Evolutionary conservation across 2,797 vertebrate species (phyloP).

Genomic region (Cynodonichthys magdalenae): DNA sequence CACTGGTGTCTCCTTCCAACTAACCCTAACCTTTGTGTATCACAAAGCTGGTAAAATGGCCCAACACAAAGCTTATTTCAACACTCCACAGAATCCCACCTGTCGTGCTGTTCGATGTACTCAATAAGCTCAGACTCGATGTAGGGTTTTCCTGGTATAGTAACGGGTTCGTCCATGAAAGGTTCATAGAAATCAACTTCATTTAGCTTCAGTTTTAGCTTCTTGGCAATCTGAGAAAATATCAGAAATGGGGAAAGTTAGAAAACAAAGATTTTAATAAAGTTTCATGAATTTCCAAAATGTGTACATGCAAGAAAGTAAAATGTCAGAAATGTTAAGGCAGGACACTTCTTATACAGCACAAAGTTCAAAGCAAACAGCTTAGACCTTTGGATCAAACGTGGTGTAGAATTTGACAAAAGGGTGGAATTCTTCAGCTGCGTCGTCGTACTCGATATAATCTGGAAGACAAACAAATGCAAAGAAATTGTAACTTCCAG

Average conservation of each 20-base stretch:
- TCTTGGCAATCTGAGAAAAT: constrained; percentile 86
- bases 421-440: constrained; percentile 91
- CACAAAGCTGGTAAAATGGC: background rate
- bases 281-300: too few relatives aligned
- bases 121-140: constrained; percentile 86
- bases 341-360: background rate
- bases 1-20: too few relatives aligned
- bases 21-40: background rate
- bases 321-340: too few relatives aligned
- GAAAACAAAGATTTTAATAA: background rate
- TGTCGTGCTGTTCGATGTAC: constrained; percentile 88
- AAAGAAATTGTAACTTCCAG: background rate
- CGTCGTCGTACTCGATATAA: constrained; percentile 87
- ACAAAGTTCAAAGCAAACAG: background rate
- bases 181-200: constrained; percentile 93
- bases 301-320: too few relatives aligned
- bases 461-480: constrained; percentile 68
- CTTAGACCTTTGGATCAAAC: constrained; percentile 87
- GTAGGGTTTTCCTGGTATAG: constrained; percentile 91
- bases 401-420: constrained; percentile 93
- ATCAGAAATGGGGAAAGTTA: background rate
- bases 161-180: constrained; percentile 86
- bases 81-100: constrained; percentile 65
- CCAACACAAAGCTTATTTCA: too few relatives aligned
- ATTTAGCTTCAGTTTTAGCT: constrained; percentile 87